Evolutionary conservation across 2,888 invertebrate genomes (phyloP).

Genomic region (Oscheius myriophilus): DNA sequence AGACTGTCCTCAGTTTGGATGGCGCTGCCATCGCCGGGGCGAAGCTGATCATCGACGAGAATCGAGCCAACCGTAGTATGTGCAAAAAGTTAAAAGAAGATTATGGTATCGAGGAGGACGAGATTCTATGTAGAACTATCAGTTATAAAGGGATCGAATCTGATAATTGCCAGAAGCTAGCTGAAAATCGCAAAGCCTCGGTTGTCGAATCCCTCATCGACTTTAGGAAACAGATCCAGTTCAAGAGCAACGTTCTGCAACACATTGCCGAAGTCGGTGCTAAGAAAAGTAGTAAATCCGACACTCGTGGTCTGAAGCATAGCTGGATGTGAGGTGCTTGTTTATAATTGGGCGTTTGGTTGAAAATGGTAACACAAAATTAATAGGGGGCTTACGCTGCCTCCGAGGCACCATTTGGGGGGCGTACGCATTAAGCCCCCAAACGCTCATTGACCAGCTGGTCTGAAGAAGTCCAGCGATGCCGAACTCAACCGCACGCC

Average conservation of each 20-base stretch:
- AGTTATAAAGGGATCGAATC: slow-evolving; percentile 36
- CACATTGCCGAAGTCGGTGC: slow-evolving; percentile 25
- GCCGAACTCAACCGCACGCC: neutral
- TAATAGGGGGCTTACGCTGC: no score
- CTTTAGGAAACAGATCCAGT: slow-evolving; percentile 61
- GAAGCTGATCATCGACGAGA: slow-evolving; percentile 55
- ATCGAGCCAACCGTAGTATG: slow-evolving; percentile 50
- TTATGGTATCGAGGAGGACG: slow-evolving; percentile 52
- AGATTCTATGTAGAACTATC: slow-evolving; percentile 55
- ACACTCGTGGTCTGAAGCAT: neutral
- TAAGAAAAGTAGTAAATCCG: slow-evolving; percentile 11
- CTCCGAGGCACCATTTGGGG: no score
- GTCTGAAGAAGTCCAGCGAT: slow-evolving; percentile 9
- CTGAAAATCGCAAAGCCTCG: slow-evolving; percentile 49
- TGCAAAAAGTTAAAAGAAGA: slow-evolving; percentile 43
- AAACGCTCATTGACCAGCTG: no score
- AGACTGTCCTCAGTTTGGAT: slow-evolving; percentile 39
- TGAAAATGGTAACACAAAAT: no score
- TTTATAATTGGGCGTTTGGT: no score
- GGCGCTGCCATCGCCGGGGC: slow-evolving; percentile 56
- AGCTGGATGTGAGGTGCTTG: no score
- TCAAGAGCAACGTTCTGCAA: slow-evolving; percentile 57
- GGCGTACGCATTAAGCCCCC: no score
- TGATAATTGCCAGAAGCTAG: slow-evolving; percentile 38
- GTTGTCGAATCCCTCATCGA: slow-evolving; percentile 59